A percentile compares a stretch with the other conserved stretches of the same genome.
phyloP scores from a whole-genome alignment of 2,888 invertebrate genomes.

The Charanyca ferruginea region DNA sequence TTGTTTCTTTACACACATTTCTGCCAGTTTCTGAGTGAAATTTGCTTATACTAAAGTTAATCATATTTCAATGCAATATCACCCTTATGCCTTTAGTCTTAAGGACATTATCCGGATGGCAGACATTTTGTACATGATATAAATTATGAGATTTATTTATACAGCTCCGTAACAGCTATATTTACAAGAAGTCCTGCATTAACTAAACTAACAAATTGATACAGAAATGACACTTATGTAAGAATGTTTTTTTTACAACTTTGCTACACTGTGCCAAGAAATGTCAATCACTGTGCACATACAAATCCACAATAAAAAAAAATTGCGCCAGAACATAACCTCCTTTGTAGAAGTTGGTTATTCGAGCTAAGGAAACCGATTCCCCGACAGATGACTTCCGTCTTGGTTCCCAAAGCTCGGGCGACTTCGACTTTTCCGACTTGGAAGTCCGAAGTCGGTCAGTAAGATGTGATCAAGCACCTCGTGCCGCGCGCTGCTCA shows the following conservation, averaged over 20 bases:
- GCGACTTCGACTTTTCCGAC: constrained; percentile 13
- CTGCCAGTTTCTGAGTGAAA: neutral
- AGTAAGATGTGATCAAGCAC: constrained; percentile 13
- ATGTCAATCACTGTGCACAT: constrained; percentile 12
- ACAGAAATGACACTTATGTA: constrained; percentile 14
- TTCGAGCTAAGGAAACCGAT: neutral
- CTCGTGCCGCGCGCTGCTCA: constrained; percentile 60
- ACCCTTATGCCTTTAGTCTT: constrained; percentile 11
- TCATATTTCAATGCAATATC: constrained; percentile 33
- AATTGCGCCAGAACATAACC: constrained; percentile 14
- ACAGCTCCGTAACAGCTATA: constrained; percentile 35
- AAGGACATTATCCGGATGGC: constrained; percentile 57
- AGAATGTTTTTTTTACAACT: constrained; percentile 3
- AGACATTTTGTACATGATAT: constrained; percentile 64
- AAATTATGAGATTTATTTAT: constrained; percentile 61
- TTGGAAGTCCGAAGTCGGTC: constrained; percentile 6
- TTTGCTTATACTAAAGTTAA: neutral
- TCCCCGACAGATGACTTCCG: constrained; percentile 3
- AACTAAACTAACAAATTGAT: constrained; percentile 10
- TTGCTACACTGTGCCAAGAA: constrained; percentile 14
- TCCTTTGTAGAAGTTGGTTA: neutral
- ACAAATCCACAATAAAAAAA: constrained; percentile 9
- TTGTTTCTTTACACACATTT: neutral
- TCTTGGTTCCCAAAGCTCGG: constrained; percentile 24
- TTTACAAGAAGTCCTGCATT: constrained; percentile 35